Evolutionary conservation across 2,888 invertebrate species (phyloP), one percentile per base, ranked within the genome.

Genomic region (Dermolepida albohirtum): DNA sequence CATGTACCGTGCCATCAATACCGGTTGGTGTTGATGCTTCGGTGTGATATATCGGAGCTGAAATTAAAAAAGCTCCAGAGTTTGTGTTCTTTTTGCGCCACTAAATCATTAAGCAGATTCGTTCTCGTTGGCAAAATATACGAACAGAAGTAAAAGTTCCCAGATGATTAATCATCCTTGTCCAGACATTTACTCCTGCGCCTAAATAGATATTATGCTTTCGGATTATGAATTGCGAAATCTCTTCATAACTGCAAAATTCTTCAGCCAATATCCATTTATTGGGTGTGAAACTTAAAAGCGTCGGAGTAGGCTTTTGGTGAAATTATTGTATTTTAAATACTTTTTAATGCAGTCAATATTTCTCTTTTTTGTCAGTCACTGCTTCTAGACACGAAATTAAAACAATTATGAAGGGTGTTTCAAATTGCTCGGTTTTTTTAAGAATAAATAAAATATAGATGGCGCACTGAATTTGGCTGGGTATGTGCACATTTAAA

Each of bases 41-140:
- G 12, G 8, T 12, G 43, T 43, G 43, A 49, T 49, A 49, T 57
- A 57, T 57, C 44, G 44, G 43, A 57, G 43, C 43, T 43, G 57
- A 29, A 57, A 57, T 41, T 44, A 43, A 57, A 44, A 57, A 57
- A 44, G 27, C 27, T 43, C 22, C 44, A 14, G n/a, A 43, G 57
- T 43, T 43, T 43, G 27, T 39, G 47, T 47, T 49, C 49, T 47
- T 47, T 59, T 39, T 62, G 34, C 47, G 34, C 16, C 49, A 49
- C 59, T 62, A 62, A 62, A 62, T 62, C 47, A 47, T 49, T 62
- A 62, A 47, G 16, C 59, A 62, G 47, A 47, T 62, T 47, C 43
- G 22, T 17, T 41, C 22, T 17, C 14, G 10, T 7, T 12, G 12
- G 57, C 12, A 10, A 39, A 17, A 47, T 47, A 39, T 62, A 49